Evolutionary conservation across 1,140 invertebrate genomes (phyloP).

Genomic region (Forficula auricularia): DNA sequence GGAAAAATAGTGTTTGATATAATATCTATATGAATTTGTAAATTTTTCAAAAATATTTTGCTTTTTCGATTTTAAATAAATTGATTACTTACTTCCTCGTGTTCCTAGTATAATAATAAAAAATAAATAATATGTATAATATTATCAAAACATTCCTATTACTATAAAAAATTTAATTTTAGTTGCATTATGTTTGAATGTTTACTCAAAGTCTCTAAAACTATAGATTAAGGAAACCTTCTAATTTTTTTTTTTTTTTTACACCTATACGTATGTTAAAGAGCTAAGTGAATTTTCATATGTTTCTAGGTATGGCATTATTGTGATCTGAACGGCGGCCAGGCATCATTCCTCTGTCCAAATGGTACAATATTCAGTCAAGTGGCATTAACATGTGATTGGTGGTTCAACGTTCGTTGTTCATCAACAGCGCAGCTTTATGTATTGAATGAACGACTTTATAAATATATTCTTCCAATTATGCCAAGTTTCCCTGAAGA

Average conservation of each 20-base stretch:
- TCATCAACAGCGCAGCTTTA: slow-evolving; percentile 63
- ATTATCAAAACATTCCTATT: too few species aligned
- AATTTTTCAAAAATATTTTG: too few species aligned
- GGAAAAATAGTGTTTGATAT: too few species aligned
- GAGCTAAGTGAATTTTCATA: slow-evolving; percentile 5
- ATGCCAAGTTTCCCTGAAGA: slow-evolving; percentile 68
- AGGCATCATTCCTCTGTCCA: slow-evolving; percentile 76
- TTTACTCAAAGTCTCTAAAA: not conserved
- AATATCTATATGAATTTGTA: too few species aligned
- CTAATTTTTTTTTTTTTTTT: not conserved
- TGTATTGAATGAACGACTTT: slow-evolving; percentile 69
- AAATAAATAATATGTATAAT: too few species aligned
- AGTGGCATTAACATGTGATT: slow-evolving; percentile 61
- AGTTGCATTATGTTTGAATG: too few species aligned
- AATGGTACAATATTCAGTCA: slow-evolving; percentile 85
- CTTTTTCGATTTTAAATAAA: too few species aligned
- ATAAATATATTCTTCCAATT: slow-evolving; percentile 69
- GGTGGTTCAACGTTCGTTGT: slow-evolving; percentile 84
- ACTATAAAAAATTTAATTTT: too few species aligned
- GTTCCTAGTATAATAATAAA: too few species aligned
- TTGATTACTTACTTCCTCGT: too few species aligned
- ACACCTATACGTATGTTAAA: not conserved
- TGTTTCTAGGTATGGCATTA: slow-evolving; percentile 68
- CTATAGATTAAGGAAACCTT: too few species aligned
- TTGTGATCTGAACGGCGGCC: slow-evolving; percentile 76